phyloP scores from a whole-genome alignment of 2,113 vertebrate species.

The Trinectes maculatus region DNA sequence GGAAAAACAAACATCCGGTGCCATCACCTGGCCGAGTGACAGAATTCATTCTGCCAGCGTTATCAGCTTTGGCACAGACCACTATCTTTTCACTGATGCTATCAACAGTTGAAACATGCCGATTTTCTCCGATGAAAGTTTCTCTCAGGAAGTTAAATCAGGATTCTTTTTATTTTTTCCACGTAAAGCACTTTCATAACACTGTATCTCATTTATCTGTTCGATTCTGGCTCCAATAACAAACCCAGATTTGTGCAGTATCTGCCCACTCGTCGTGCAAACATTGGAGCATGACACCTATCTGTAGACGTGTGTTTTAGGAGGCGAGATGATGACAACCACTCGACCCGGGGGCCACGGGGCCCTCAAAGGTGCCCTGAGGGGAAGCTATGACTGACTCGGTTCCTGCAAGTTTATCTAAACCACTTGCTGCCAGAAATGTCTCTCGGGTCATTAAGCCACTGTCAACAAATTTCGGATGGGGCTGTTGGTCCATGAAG shows the following conservation, averaged over 20 bases:
- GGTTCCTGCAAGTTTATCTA: conserved; percentile 63
- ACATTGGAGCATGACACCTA: not conserved
- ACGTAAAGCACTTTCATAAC: no score
- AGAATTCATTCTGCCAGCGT: not conserved
- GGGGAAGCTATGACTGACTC: conserved; percentile 41
- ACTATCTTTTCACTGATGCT: not conserved
- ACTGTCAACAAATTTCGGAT: conserved; percentile 70
- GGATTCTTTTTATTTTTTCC: no score
- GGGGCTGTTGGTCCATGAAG: conserved; percentile 63
- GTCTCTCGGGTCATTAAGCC: conserved; percentile 69
- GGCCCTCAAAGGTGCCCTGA: conserved; percentile 27
- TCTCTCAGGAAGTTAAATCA: no score
- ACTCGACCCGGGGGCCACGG: conserved; percentile 20
- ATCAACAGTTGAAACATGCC: no score
- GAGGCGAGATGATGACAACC: conserved; percentile 32
- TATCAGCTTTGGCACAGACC: not conserved
- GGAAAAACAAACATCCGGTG: no score
- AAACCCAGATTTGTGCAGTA: not conserved
- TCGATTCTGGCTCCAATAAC: no score
- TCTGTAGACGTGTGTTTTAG: conserved; percentile 22
- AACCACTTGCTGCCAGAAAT: conserved; percentile 55
- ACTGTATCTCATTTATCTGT: no score
- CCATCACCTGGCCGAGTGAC: no score
- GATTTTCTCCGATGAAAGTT: no score
- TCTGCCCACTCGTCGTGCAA: conserved; percentile 11